Conservation (phyloP, 1,140 invertebrate species). For the Solenopsis fugax region DNA sequence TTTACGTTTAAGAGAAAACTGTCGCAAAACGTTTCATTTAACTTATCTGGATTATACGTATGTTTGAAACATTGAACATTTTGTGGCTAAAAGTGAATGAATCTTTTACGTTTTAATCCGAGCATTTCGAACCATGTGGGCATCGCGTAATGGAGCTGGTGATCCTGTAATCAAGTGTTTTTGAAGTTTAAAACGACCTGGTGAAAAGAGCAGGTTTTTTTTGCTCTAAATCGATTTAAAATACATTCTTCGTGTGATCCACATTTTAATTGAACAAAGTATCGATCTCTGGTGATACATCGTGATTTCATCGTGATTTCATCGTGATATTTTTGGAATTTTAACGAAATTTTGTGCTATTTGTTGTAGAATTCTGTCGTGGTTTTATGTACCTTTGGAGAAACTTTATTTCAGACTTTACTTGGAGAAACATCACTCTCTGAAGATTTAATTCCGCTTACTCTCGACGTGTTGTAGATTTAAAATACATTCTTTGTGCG, state of each 20-base stretch:
- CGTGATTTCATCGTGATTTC: neutral
- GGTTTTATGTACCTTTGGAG: neutral
- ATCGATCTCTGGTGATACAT: neutral
- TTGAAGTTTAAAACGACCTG: neutral
- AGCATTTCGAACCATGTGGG: neutral
- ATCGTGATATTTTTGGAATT: neutral
- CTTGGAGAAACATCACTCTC: neutral
- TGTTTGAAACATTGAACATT: neutral
- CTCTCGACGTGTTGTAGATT: neutral
- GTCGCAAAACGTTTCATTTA: neutral
- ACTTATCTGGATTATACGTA: neutral
- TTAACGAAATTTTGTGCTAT: neutral
- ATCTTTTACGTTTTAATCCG: neutral
- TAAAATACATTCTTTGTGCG: too few relatives aligned
- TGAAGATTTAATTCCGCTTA: slow-evolving; percentile 11
- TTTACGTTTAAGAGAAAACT: neutral
- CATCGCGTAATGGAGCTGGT: neutral
- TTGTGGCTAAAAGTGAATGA: neutral
- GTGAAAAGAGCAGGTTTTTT: neutral
- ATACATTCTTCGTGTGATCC: neutral
- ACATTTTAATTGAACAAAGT: neutral
- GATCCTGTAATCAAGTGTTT: neutral
- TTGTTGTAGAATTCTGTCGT: neutral
- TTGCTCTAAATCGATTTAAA: neutral
- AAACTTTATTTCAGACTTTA: neutral